phyloP scores from a whole-genome alignment of 1,140 invertebrate genomes.

The Dermatophagoides farinae region DNA sequence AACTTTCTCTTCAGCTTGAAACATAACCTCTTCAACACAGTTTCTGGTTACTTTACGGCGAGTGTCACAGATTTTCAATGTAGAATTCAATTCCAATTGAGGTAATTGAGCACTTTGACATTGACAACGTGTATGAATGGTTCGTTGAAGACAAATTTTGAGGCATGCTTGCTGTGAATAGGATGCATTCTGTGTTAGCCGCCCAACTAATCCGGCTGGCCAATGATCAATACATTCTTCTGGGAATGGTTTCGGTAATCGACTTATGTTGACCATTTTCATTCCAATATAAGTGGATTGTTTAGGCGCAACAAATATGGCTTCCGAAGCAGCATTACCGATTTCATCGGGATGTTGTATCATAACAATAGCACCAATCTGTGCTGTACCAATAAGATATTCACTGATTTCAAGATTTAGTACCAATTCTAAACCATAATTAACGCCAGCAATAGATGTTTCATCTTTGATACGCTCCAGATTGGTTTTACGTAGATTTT shows the following conservation, averaged over 20 bases:
- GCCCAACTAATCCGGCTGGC: slow-evolving; percentile 9
- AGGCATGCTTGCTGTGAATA: slow-evolving; percentile 17
- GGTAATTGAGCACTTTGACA: slow-evolving; percentile 16
- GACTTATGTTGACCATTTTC: slow-evolving; percentile 18
- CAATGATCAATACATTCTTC: slow-evolving; percentile 17
- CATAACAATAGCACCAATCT: slow-evolving; percentile 17
- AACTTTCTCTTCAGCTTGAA: slow-evolving; percentile 15
- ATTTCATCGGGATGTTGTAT: slow-evolving; percentile 16
- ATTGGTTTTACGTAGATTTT: not conserved
- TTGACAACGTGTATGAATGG: slow-evolving; percentile 15
- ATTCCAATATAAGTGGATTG: slow-evolving; percentile 16
- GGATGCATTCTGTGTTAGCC: slow-evolving; percentile 13
- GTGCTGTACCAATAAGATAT: slow-evolving; percentile 15
- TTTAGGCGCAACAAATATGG: slow-evolving; percentile 14
- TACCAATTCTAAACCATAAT: slow-evolving; percentile 17
- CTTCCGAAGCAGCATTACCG: slow-evolving; percentile 11
- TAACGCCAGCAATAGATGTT: slow-evolving; percentile 15
- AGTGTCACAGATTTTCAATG: slow-evolving; percentile 16
- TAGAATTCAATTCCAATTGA: slow-evolving; percentile 14
- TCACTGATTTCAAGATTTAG: slow-evolving; percentile 16
- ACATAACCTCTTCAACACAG: slow-evolving; percentile 18
- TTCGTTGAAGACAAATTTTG: slow-evolving; percentile 16
- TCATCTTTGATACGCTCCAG: slow-evolving; percentile 10
- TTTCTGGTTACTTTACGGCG: slow-evolving; percentile 9
- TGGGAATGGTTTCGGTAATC: slow-evolving; percentile 16